phyloP scores from a whole-genome alignment of 2,888 invertebrate genomes.

The Baccha elongata region DNA sequence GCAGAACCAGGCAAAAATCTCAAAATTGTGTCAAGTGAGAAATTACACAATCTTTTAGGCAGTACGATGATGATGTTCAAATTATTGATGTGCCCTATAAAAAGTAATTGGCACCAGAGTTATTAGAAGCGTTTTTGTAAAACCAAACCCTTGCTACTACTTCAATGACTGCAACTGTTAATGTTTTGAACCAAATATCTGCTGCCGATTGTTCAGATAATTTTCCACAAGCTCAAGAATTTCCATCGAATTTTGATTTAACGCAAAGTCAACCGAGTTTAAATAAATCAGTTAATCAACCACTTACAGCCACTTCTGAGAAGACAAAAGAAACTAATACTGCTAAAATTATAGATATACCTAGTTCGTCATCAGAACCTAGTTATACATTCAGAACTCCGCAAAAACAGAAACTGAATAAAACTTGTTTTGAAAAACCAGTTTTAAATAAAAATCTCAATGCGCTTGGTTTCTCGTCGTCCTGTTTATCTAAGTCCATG shows the following conservation, averaged over 20 bases:
- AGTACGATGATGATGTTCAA: constrained; percentile 34
- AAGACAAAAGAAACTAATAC: no score
- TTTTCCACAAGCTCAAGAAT: constrained; percentile 44
- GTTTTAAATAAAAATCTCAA: no score
- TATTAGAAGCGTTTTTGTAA: constrained; percentile 42
- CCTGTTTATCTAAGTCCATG: not conserved
- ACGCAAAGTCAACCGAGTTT: constrained; percentile 23
- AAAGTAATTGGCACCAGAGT: constrained; percentile 52
- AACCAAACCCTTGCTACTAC: not conserved
- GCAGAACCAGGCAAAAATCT: not conserved
- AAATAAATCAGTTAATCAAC: not conserved
- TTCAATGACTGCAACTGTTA: not conserved
- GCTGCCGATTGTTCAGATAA: constrained; percentile 6
- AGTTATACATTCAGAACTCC: not conserved
- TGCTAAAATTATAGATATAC: no score
- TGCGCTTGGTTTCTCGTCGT: no score
- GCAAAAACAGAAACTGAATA: not conserved
- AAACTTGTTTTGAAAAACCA: not conserved
- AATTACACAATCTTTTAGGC: constrained; percentile 4
- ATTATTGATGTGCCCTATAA: constrained; percentile 44
- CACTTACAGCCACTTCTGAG: not conserved
- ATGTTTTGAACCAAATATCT: not conserved
- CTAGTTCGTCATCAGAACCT: no score
- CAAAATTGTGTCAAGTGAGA: constrained; percentile 31
- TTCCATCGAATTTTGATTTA: constrained; percentile 34